Evolutionary conservation across 2,797 vertebrate species (phyloP).

Genomic region (Schizothorax lantsangensis): DNA sequence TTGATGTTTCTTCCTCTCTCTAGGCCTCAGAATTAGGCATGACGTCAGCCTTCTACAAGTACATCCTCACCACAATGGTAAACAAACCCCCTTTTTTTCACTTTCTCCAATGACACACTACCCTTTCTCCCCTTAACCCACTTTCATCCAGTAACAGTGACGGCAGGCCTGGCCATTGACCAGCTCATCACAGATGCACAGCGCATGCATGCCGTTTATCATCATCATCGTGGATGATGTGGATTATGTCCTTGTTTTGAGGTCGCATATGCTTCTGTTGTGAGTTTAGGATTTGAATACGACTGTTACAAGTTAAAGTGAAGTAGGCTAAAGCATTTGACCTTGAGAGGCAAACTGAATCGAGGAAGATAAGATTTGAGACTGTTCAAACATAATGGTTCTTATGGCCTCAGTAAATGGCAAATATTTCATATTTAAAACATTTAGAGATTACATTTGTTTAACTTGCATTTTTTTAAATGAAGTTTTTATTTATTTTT

Average conservation of each 20-base stretch:
- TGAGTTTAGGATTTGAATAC: constrained; percentile 33
- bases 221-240: constrained; percentile 64
- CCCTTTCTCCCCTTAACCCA: constrained; percentile 34
- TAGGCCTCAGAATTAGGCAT: constrained; percentile 75
- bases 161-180: constrained; percentile 25
- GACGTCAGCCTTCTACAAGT: constrained; percentile 82
- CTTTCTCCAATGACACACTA: constrained; percentile 55
- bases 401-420: background rate
- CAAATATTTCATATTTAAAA: background rate
- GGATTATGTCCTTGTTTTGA: constrained; percentile 68
- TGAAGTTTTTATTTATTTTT: background rate
- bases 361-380: background rate
- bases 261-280: constrained; percentile 60
- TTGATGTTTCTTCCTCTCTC: constrained; percentile 7
- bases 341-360: constrained; percentile 37
- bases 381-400: background rate
- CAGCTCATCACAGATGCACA: constrained; percentile 63
- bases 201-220: constrained; percentile 63
- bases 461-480: background rate
- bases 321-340: constrained; percentile 28
- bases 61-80: constrained; percentile 80
- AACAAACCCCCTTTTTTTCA: constrained; percentile 37
- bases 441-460: constrained; percentile 14
- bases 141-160: constrained; percentile 22
- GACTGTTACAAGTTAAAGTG: constrained; percentile 23